Evolutionary conservation across 1,140 invertebrate species (phyloP), one percentile per base, ranked within the genome.

Genomic region (Plutomurus gul): DNA sequence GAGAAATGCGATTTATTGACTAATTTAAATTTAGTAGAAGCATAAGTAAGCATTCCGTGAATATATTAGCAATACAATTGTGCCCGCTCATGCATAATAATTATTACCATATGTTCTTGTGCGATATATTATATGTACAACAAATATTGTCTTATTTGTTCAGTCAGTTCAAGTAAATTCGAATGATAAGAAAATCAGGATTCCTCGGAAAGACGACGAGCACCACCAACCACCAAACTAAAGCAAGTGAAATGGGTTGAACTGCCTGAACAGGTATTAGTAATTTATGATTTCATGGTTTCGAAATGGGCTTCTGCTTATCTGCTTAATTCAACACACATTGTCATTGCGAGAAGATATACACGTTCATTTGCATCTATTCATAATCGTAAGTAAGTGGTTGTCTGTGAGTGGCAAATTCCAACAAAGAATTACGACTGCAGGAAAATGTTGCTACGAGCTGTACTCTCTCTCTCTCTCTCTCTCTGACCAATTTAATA

Each of bases 321-420:
- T 65, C 36, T 65, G 56, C 56, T 65, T 65, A 65, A 65, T 65
- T 65, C 56, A 65, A 65, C 27, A 65, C 27, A 65, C 56, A 65
- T 36, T 65, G 56, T 65, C 56, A 65, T 65, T 65, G 56, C 36
- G 56, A n/a, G 36, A 33, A 65, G 27, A 33, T 11, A 65, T 65
- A 33, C 56, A 65, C 56, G 16, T 27, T 33, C 30, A 65, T 65
- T 65, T 33, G 36, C 56, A 65, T 65, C 36, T 65, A 25, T 65
- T 60, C 13, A 25, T 60, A 65, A 51, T 51, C 47, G 47, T 30
- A n/a, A 33, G n/a, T n/a, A n/a, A 65, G 27, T 65, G 56, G 3
- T 22, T 22, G 56, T 65, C 30, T 65, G 56, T 30, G 30, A 30
- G 56, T 65, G 56, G 56, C 56, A 65, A 65, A 30, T 65, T 65